Evolutionary conservation across 2,113 vertebrate genomes (phyloP).

Genomic region (Rattus norvegicus): DNA sequence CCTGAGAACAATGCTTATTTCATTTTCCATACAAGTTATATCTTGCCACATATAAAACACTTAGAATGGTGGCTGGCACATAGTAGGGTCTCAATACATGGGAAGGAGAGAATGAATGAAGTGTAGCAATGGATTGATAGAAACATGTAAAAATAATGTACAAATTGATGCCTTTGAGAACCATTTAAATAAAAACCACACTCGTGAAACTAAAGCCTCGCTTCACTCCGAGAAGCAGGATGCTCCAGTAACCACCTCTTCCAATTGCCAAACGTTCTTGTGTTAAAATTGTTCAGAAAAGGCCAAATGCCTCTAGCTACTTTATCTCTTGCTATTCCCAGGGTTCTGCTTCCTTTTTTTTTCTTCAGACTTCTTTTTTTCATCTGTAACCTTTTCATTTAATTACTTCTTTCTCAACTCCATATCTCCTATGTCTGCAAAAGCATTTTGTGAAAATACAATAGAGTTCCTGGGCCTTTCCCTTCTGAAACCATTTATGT

Average conservation of each 20-base stretch:
- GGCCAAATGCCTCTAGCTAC: slow-evolving; percentile 54
- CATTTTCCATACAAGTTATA: not conserved
- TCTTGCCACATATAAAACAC: not conserved
- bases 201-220: not conserved
- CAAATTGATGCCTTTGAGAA: slow-evolving; percentile 45
- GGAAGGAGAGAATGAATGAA: slow-evolving; percentile 33
- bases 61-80: not conserved
- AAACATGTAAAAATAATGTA: not conserved
- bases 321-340: slow-evolving; percentile 54
- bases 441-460: slow-evolving; percentile 61
- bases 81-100: not conserved
- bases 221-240: not conserved
- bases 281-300: slow-evolving; percentile 55
- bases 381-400: slow-evolving; percentile 72
- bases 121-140: not conserved
- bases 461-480: slow-evolving; percentile 44
- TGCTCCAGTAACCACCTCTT: not conserved
- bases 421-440: not conserved
- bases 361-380: slow-evolving; percentile 25
- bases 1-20: not conserved
- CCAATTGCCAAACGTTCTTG: slow-evolving; percentile 18
- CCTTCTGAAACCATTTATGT: not conserved
- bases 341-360: slow-evolving; percentile 20
- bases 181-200: slow-evolving; percentile 13
- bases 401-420: slow-evolving; percentile 66